Evolutionary conservation across 2,797 vertebrate species (phyloP).

Genomic region (Manis pentadactyla): DNA sequence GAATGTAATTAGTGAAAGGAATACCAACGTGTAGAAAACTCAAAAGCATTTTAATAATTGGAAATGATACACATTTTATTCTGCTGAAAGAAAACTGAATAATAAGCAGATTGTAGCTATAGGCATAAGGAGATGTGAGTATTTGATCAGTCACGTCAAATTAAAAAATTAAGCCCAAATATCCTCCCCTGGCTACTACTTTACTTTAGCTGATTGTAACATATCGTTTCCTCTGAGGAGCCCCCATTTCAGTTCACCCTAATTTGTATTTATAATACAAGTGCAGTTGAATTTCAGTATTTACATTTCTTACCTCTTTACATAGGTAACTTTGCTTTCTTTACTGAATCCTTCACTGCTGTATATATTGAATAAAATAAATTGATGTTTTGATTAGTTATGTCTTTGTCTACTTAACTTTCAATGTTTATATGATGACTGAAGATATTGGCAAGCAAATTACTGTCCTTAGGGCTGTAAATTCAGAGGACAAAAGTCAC

Average conservation of each 20-base stretch:
- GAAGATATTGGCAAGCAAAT: neutral
- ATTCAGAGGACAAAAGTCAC: conserved; percentile 54
- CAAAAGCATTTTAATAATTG: conserved; percentile 45
- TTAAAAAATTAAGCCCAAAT: neutral
- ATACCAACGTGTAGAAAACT: neutral
- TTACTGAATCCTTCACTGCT: neutral
- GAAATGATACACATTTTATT: neutral
- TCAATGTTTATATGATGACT: neutral
- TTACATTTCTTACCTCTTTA: neutral
- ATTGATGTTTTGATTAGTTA: neutral
- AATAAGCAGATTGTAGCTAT: neutral
- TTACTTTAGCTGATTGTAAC: neutral
- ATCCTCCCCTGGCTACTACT: neutral
- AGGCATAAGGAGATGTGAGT: neutral
- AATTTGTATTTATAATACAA: neutral
- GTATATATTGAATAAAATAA: neutral
- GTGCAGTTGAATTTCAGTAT: neutral
- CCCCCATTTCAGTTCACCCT: neutral
- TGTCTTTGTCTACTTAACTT: neutral
- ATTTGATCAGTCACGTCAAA: neutral
- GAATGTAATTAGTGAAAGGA: conserved; percentile 43
- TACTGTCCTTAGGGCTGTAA: conserved; percentile 13
- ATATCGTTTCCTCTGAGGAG: neutral
- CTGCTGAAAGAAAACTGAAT: conserved; percentile 16
- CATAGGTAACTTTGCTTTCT: neutral